These are phyloP conservation scores for Plectrocnemia conspersa DNA, from an alignment of 1,140 invertebrate genomes.

Conservation along the genomic window DNA sequence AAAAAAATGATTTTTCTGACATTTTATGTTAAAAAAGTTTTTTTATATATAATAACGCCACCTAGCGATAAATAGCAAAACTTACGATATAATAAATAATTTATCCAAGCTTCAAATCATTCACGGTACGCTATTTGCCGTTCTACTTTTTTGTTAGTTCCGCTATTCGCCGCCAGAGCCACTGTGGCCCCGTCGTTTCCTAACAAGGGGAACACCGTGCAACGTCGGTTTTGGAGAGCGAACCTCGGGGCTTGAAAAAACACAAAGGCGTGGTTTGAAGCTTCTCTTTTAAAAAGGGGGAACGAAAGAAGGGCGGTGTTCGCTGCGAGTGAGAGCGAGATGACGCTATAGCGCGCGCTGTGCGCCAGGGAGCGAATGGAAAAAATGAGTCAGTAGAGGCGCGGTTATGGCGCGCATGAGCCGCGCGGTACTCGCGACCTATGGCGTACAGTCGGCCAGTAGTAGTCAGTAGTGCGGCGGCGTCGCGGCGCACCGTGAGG, in stretches of 20 bases:
- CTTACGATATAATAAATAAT: no score
- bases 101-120: no score
- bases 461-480: neutral
- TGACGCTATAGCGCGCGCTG: conserved; percentile 15
- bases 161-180: conserved; percentile 27
- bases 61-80: neutral
- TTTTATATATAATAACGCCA: no score
- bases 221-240: neutral
- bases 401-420: conserved; percentile 19
- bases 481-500: conserved; percentile 1
- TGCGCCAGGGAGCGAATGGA: conserved; percentile 21
- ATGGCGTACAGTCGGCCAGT: no score
- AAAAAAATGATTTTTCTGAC: no score
- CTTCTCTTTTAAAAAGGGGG: conserved; percentile 32
- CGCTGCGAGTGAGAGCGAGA: conserved; percentile 20
- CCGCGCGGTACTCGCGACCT: neutral
- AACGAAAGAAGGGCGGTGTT: conserved; percentile 32
- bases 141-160: no score
- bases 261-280: conserved; percentile 34
- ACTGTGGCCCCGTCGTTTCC: no score
- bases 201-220: neutral
- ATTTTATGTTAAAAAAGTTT: no score
- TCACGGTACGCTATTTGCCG: no score
- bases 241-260: conserved; percentile 24
- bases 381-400: conserved; percentile 23